phyloP scores from a whole-genome alignment of 2,797 vertebrate genomes.

The Notolepis coatsorum region DNA sequence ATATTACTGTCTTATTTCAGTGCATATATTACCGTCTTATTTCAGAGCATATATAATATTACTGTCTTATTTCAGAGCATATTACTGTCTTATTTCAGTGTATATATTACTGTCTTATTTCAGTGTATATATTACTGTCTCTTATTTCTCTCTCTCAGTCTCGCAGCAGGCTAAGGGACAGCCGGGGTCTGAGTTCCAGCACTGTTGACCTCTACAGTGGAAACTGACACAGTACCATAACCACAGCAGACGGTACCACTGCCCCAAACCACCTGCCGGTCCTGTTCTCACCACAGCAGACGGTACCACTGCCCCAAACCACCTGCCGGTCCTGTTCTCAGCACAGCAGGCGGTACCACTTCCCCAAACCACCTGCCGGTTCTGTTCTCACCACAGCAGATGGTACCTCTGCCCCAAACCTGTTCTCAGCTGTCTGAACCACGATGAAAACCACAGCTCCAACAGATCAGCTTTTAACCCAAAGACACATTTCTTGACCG shows the following conservation, averaged over 20 bases:
- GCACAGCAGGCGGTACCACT: slow-evolving; percentile 27
- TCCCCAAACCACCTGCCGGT: slow-evolving; percentile 2
- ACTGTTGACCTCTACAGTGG: slow-evolving; percentile 89
- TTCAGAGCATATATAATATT: no score
- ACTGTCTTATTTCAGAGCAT: background rate
- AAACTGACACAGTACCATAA: slow-evolving; percentile 68
- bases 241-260: slow-evolving; percentile 4
- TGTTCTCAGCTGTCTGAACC: no score
- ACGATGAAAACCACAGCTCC: background rate
- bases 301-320: slow-evolving; percentile 27
- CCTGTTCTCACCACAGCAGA: slow-evolving; percentile 22
- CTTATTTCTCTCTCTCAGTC: slow-evolving; percentile 62
- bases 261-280: slow-evolving; percentile 15
- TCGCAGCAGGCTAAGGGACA: slow-evolving; percentile 79
- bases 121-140: no score
- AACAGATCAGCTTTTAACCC: slow-evolving; percentile 27
- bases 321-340: background rate
- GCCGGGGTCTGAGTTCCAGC: slow-evolving; percentile 91
- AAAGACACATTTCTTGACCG: slow-evolving; percentile 29
- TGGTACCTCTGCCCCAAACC: slow-evolving; percentile 27
- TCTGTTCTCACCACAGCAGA: slow-evolving; percentile 1
- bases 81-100: no score
- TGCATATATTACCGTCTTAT: no score
- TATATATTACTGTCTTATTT: no score
- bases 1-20: no score